Base-by-base conservation (phyloP, 2,888 invertebrate species). In the Mamestra brassicae region DNA sequence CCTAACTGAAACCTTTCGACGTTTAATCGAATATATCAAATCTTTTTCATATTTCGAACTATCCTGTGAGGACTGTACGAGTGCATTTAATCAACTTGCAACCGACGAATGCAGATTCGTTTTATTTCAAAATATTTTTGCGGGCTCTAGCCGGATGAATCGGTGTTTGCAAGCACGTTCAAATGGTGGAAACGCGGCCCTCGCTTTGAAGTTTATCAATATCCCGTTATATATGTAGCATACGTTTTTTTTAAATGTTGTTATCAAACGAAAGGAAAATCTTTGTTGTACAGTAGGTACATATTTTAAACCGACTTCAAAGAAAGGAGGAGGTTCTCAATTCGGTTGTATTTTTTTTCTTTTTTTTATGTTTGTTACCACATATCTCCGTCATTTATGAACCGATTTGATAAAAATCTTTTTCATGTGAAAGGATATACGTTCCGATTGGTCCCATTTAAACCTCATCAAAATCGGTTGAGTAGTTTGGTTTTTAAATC, bases 201-300 rank as follows among this genome's bases (percentile, higher is more conserved):
- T 47, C 68, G 62, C 68, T 81, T 85, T 85, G 79, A 81, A 76
- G 73, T 85, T 66, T 70, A 76, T 75, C 63, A 62, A 80, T 75
- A 74, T 71, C 50, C 26, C 63, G 71, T 74, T 75, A 68, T 75
- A 50, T 58, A 62, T 67, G 15, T 54, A 54, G 38, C 45, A 55
- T 61, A 3, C 54, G 34, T 6, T 50, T 60, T 55, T 60, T 70
- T 58, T n/a, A 1, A 68, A 80, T 54, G 17, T 50, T 55, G 36
- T 66, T 36, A 45, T 71, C 11, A 50, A 78, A 65, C 10, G 75
- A 66, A 57, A 74, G 11, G n/a, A 13, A 74, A 52, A 66, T 74
- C 34, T 26, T 2, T 50, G 13, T 50, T 45, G n/a, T 42, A 4
- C 10, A n/a, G 15, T 17, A 7, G 15, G 26, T 45, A 4, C 10